Percentiles rank a stretch among this genome's conserved stretches.
These are phyloP conservation scores for Eueides isabella DNA, from an alignment of 1,140 invertebrate genomes.

Conservation along the genomic window DNA sequence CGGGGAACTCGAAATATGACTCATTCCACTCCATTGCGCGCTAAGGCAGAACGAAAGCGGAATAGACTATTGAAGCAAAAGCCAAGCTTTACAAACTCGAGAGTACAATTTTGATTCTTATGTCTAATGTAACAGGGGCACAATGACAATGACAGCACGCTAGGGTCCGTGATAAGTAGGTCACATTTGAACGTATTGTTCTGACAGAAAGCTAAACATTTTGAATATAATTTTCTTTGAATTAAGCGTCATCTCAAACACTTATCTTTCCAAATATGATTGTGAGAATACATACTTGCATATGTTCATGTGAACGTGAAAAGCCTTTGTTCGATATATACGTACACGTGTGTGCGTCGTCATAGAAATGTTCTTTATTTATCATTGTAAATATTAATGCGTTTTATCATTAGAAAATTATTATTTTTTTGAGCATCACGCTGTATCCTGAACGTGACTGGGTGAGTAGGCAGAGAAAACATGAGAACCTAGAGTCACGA, in stretches of 20 bases:
- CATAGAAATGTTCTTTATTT: not conserved
- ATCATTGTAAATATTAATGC: not conserved
- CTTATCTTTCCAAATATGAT: conserved; percentile 11
- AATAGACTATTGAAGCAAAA: conserved; percentile 35
- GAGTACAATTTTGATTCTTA: conserved; percentile 24
- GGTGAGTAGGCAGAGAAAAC: too few relatives aligned
- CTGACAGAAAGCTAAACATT: conserved; percentile 31
- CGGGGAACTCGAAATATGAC: conserved; percentile 32
- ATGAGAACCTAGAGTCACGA: too few relatives aligned
- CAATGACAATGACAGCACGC: not conserved
- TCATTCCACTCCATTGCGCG: conserved; percentile 32
- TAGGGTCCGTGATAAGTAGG: conserved; percentile 23
- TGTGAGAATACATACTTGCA: not conserved
- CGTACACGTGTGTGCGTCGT: too few relatives aligned
- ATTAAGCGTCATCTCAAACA: conserved; percentile 16
- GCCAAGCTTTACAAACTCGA: conserved; percentile 26
- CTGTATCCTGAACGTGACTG: too few relatives aligned
- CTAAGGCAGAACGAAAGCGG: conserved; percentile 28
- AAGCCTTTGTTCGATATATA: not conserved
- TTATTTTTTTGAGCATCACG: too few relatives aligned
- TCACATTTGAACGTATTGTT: conserved; percentile 32
- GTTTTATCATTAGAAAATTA: too few relatives aligned
- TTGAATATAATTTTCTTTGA: conserved; percentile 21
- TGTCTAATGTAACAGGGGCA: not conserved
- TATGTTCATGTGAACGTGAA: not conserved